Evolutionary conservation across 2,888 invertebrate species (phyloP).

Genomic region (Philonicus albiceps): DNA sequence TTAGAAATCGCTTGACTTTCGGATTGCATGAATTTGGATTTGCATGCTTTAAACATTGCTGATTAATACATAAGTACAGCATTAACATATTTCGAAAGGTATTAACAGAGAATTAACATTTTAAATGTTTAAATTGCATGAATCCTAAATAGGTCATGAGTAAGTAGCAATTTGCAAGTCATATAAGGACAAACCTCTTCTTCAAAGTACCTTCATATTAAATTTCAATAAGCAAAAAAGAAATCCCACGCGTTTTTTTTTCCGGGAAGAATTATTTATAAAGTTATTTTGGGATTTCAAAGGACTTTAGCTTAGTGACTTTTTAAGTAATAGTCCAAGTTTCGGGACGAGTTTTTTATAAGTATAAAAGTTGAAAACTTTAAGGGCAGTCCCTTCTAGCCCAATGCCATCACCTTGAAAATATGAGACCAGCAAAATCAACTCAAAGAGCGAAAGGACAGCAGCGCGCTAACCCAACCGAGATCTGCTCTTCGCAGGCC

Average conservation of each 20-base stretch:
- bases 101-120: no score
- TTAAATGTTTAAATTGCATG: no score
- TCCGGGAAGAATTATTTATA: neutral
- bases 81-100: no score
- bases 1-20: no score
- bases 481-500: conserved; percentile 9
- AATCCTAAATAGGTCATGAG: neutral
- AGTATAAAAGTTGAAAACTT: neutral
- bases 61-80: no score
- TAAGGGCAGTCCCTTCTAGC: neutral
- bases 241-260: neutral
- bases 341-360: neutral
- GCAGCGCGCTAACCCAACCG: neutral
- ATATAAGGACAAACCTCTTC: neutral
- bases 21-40: no score
- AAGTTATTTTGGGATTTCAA: neutral
- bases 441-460: neutral
- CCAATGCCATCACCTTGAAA: neutral
- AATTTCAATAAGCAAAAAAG: neutral
- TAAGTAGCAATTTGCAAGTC: neutral
- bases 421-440: neutral
- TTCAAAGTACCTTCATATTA: neutral
- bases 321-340: neutral
- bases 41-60: no score
- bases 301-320: neutral